Conservation (phyloP, 2,888 invertebrate species). For the Drosophila sordidula region DNA sequence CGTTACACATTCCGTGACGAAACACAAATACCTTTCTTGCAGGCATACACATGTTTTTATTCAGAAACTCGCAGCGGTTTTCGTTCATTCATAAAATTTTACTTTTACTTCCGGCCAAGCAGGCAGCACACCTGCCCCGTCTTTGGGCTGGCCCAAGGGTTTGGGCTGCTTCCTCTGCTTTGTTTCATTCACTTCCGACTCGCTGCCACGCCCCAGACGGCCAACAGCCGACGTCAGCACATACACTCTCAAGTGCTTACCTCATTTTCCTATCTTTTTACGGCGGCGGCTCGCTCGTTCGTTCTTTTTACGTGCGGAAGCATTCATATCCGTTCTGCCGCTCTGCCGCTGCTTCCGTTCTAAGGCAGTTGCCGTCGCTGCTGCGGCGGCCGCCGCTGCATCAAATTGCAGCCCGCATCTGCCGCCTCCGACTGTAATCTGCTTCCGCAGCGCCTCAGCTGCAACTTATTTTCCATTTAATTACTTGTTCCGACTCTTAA, state of each 20-base stretch:
- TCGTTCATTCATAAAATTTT: slow-evolving; percentile 34
- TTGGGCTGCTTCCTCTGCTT: slow-evolving; percentile 33
- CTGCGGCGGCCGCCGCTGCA: slow-evolving; percentile 33
- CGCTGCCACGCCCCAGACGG: slow-evolving; percentile 15
- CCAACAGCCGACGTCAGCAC: slow-evolving; percentile 16
- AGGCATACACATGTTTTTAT: not conserved
- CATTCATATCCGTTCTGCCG: slow-evolving; percentile 75
- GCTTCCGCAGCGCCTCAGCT: slow-evolving; percentile 55
- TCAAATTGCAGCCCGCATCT: slow-evolving; percentile 56
- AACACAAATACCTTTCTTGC: not conserved
- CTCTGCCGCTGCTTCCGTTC: slow-evolving; percentile 57
- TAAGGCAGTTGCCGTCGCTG: slow-evolving; percentile 22
- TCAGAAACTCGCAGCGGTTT: not conserved
- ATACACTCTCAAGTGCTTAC: slow-evolving; percentile 37
- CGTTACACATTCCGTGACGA: not conserved
- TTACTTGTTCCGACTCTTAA: slow-evolving; percentile 82
- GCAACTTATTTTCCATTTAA: slow-evolving; percentile 70
- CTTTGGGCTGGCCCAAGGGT: slow-evolving; percentile 5
- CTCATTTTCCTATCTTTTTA: slow-evolving; percentile 34
- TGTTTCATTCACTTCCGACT: slow-evolving; percentile 49
- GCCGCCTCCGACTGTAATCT: slow-evolving; percentile 45
- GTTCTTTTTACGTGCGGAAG: slow-evolving; percentile 72
- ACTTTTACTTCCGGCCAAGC: slow-evolving; percentile 47
- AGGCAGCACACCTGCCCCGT: slow-evolving; percentile 47
- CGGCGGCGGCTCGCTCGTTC: slow-evolving; percentile 26